Evolutionary conservation across 2,888 invertebrate genomes (phyloP), one percentile per base, ranked within the genome.

Genomic region (Lysandra coridon): DNA sequence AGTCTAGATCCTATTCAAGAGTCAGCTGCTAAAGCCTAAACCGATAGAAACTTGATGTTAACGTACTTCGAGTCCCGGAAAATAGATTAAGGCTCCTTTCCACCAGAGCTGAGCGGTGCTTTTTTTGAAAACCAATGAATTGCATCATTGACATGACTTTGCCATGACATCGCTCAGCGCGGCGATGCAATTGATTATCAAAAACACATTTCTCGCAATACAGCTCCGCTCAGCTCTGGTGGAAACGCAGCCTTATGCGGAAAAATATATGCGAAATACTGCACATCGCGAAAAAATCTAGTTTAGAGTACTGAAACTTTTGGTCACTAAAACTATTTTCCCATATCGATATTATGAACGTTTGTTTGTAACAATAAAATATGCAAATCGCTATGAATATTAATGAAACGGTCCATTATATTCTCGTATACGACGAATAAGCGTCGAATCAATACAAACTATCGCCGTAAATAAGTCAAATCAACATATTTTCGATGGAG

Each of bases 331-430:
- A 62, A 62, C 62, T 62, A 62, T 62, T 62, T 62, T 62, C 62
- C 7, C 62, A 62, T 62, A 62, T 57, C 57, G 62, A 23, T n/a
- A 37, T 69, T 69, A 69, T 10, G 33, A 30, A 69, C 33, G 33
- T 33, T 69, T 69, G 69, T 69, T 69, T 69, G 69, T 69, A 17
- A 69, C 69, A 37, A 69, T 37, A 69, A 69, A 69, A 69, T 33
- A 33, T 14, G 69, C 69, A 69, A 69, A 69, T 69, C 69, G 17
- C 69, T 1, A 69, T 69, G 33, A 69, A 69, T 69, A 69, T 69
- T 37, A 69, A 69, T 69, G 69, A 69, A 69, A 2, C 37, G 69
- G 37, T 5, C 69, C 69, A 69, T 69, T 69, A 69, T 69, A 37
- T 69, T 69, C 69, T 69, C 69, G 69, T 69, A 37, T 69, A 12